Percentiles rank a stretch among this genome's conserved stretches.
phyloP scores from a whole-genome alignment of 2,797 vertebrate genomes.

The Corythornis leucogaster region DNA sequence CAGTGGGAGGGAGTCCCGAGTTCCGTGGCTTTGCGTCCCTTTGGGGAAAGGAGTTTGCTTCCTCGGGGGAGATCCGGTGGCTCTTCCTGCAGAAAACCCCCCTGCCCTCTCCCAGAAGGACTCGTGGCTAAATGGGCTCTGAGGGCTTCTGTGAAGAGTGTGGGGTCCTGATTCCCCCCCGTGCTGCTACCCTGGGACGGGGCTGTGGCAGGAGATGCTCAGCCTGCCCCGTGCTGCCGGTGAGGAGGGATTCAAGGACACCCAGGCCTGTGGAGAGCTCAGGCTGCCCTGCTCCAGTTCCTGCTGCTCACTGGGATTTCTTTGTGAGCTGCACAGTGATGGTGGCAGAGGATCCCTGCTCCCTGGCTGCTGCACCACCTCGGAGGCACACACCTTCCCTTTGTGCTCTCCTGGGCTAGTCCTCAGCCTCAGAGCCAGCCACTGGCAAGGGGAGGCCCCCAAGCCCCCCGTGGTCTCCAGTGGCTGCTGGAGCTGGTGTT shows the following conservation, averaged over 20 bases:
- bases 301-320: slow-evolving; percentile 23
- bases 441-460: fast-evolving
- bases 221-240: neutral
- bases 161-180: neutral
- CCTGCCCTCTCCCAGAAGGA: neutral
- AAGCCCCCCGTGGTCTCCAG: fast-evolving
- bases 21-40: neutral
- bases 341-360: neutral
- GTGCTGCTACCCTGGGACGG: fast-evolving
- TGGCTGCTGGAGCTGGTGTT: neutral
- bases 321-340: neutral
- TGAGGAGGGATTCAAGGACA: slow-evolving; percentile 12
- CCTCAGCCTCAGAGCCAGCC: fast-evolving
- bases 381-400: neutral
- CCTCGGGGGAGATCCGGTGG: neutral
- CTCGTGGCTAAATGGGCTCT: neutral
- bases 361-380: fast-evolving
- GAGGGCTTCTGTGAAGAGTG: neutral
- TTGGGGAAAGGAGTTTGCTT: neutral
- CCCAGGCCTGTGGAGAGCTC: neutral
- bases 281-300: slow-evolving; percentile 3
- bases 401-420: neutral
- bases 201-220: neutral
- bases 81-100: neutral
- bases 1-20: neutral